Base-by-base conservation (phyloP, 2,888 invertebrate species). In the Drosophila hamatofila region DNA sequence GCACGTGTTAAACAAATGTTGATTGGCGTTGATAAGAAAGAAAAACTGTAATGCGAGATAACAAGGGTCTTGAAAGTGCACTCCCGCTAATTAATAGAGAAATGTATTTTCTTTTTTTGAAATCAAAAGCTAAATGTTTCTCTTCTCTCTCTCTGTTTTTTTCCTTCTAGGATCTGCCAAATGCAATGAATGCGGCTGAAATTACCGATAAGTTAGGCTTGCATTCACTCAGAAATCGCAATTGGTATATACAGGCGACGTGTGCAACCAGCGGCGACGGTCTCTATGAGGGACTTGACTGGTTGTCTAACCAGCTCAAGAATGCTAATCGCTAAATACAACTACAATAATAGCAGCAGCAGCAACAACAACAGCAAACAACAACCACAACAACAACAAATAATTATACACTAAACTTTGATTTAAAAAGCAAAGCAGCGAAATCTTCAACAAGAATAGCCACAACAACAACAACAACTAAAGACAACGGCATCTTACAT, bases 121-220 rank as follows among this genome's bases (percentile, higher is more conserved):
- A 23, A 18, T n/a, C n/a, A 59, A 49, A 30, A 7, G n/a, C 27
- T 52, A 44, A 49, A 44, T 49, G 9, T 1, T 39, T 39, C 33
- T 2, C 1, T 46, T 49, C 7, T 5, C 35, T 35, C 2, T 14
- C 11, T 30, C 0, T 30, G 3, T 30, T 3, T 35, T 9, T 33
- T 77, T 67, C 58, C 84, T 93, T 93, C 44, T 92, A 98, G 97
- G 99, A 99, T 95, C 95, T 99, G 95, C 99, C 99, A 92, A 99
- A 99, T 94, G 99, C 99, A 90, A 99, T 99, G 99, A 99, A 98
- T 94, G 99, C 99, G 82, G 99, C 99, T 78, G 99, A 99, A 95
- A 98, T 99, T 90, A 99, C 99, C 91, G 99, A 99, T 94, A 99
- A 99, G 95, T 95, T 99, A 93, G 98, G 98, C 80, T 95, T 99